Conservation (phyloP, 2,113 vertebrate species). For the Pogona vitticeps region DNA sequence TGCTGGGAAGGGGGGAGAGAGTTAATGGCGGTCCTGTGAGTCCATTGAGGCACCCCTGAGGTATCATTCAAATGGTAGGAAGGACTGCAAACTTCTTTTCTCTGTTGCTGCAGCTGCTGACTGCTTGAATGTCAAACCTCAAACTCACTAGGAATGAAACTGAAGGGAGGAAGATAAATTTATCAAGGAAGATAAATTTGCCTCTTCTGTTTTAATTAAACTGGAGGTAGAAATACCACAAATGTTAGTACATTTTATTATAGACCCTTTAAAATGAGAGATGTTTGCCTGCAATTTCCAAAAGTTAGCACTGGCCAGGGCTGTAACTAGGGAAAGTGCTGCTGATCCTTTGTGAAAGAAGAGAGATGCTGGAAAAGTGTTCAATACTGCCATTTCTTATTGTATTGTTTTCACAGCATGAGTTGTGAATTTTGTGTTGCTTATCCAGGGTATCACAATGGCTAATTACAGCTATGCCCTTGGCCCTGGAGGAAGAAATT, state of each 20-base stretch:
- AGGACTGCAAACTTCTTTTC: not conserved
- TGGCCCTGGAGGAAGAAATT: no score
- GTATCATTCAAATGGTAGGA: conserved; percentile 26
- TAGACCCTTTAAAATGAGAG: not conserved
- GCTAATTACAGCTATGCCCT: no score
- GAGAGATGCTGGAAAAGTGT: no score
- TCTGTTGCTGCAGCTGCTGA: not conserved
- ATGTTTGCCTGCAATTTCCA: not conserved
- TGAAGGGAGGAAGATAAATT: conserved; percentile 31
- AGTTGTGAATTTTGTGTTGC: no score
- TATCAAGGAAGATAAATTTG: not conserved
- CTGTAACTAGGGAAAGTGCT: no score
- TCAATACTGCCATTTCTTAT: no score
- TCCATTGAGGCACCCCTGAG: not conserved
- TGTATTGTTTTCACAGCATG: no score
- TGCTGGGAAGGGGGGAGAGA: conserved; percentile 44
- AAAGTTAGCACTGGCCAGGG: no score
- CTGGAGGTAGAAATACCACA: not conserved
- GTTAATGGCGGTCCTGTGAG: conserved; percentile 46
- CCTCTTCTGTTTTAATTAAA: conserved; percentile 28
- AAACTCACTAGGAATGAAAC: conserved; percentile 38
- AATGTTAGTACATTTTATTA: not conserved
- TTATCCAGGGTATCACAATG: no score
- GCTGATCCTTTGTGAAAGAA: no score
- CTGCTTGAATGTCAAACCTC: conserved; percentile 6